A percentile compares a stretch with the other conserved stretches of the same genome.
Evolutionary conservation across 1,140 invertebrate species (phyloP).

Genomic region (Bombyx mandarina): DNA sequence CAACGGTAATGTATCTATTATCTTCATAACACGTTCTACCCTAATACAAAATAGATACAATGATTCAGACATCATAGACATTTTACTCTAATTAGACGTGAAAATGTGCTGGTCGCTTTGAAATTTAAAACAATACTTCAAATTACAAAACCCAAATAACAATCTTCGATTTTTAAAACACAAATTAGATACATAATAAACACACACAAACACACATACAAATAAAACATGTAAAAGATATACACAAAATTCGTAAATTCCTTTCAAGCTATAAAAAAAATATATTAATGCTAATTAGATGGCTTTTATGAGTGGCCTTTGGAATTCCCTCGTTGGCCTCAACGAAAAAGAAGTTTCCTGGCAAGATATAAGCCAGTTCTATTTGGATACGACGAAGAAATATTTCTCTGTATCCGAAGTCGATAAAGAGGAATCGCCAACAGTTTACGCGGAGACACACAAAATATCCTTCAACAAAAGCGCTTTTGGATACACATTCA

Average conservation of each 20-base stretch:
- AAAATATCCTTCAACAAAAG: constrained; percentile 60
- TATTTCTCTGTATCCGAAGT: constrained; percentile 76
- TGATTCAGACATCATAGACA: no score
- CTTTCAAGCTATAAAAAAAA: constrained; percentile 15
- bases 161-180: neutral
- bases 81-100: no score
- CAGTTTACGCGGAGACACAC: constrained; percentile 72
- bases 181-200: constrained; percentile 13
- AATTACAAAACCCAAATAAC: no score
- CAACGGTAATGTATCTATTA: no score
- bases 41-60: no score
- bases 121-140: no score
- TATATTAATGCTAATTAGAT: constrained; percentile 39
- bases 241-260: constrained; percentile 23
- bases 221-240: constrained; percentile 7
- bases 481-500: constrained; percentile 67
- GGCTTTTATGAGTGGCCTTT: constrained; percentile 61
- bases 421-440: constrained; percentile 74
- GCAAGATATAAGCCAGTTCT: constrained; percentile 68
- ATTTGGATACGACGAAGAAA: constrained; percentile 75
- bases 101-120: no score
- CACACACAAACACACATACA: constrained; percentile 11
- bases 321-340: constrained; percentile 58
- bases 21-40: no score
- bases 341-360: constrained; percentile 48